Base-by-base conservation (phyloP, 1,140 invertebrate genomes). In the Drosophila carrolli region DNA sequence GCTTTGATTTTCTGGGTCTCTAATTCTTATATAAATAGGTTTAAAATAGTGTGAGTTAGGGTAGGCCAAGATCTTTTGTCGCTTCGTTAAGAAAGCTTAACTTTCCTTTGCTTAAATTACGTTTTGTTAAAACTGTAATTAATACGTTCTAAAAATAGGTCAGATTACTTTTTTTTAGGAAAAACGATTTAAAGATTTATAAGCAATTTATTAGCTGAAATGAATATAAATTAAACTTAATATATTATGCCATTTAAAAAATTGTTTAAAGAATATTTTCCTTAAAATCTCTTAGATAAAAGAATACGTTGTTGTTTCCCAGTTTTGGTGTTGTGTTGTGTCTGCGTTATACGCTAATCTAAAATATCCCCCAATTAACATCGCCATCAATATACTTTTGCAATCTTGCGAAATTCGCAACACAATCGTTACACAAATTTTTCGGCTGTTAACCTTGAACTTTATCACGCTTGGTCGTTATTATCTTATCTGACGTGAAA, bases 371-470 rank as follows among this genome's bases (percentile, higher is more conserved):
- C 5, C 11, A 8, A 27, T 62, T n/a, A 62, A 61, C n/a, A 16
- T 47, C 5, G 6, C n/a, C 47, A 19, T 63, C 13, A 38, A 32
- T 14, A 38, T 19, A 19, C 57, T 56, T 71, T 58, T n/a, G 68
- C 68, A 48, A 57, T 14, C 53, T 71, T 14, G 9, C 44, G 51
- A 72, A 71, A 48, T 72, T 72, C 43, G 65, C 65, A 71, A 71
- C 66, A 58, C 51, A 56, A 58, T 41, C 68, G 35, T 72, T 72
- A 72, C 53, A 71, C 51, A 37, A 13, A 66, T 65, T 75, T 47
- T 75, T 76, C 11, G 61, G 72, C 47, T 53, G 54, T 67, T 76
- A 82, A 88, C 82, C 79, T 86, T 88, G 70, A 86, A 88, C 75
- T 88, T 81, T 75, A 70, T 82, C 70, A 57, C 76, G 59, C 75